Evolutionary conservation across 2,797 vertebrate species (phyloP).

Genomic region (Lutjanus argentimaculatus): DNA sequence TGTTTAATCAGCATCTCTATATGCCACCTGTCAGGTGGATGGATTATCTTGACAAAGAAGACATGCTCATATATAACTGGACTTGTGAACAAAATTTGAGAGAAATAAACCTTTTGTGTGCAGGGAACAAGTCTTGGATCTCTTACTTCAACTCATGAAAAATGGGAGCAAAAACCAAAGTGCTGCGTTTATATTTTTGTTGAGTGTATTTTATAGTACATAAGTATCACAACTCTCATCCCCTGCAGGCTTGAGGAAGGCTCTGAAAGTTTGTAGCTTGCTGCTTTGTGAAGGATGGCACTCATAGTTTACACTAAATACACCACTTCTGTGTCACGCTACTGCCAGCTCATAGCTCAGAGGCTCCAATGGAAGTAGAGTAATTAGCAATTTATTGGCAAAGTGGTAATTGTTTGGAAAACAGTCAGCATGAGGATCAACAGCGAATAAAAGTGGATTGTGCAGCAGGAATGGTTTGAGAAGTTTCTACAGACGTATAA

Average conservation of each 20-base stretch:
- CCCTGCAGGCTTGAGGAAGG: conserved; percentile 31
- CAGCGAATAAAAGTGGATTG: conserved; percentile 23
- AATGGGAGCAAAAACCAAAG: too few species aligned
- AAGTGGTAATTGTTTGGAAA: conserved; percentile 26
- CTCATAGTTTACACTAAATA: conserved; percentile 26
- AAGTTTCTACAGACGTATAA: conserved; percentile 33
- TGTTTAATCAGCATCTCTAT: too few species aligned
- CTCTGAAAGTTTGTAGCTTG: conserved; percentile 27
- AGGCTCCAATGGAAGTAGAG: conserved; percentile 21
- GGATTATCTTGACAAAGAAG: too few species aligned
- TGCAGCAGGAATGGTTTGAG: conserved; percentile 23
- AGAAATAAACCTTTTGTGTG: too few species aligned
- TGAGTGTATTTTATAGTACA: neutral
- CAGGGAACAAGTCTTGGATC: too few species aligned
- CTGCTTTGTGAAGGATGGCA: conserved; percentile 11
- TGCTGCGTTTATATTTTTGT: too few species aligned
- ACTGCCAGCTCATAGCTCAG: conserved; percentile 15
- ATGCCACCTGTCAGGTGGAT: too few species aligned
- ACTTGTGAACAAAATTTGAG: too few species aligned
- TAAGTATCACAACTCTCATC: conserved; percentile 13
- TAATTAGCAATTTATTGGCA: conserved; percentile 38
- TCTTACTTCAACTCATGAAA: too few species aligned
- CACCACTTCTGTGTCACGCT: conserved; percentile 28
- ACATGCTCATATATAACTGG: too few species aligned
- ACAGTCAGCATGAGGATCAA: conserved; percentile 27